Conservation (phyloP, 1,140 invertebrate genomes). For the Hestina assimilis region DNA sequence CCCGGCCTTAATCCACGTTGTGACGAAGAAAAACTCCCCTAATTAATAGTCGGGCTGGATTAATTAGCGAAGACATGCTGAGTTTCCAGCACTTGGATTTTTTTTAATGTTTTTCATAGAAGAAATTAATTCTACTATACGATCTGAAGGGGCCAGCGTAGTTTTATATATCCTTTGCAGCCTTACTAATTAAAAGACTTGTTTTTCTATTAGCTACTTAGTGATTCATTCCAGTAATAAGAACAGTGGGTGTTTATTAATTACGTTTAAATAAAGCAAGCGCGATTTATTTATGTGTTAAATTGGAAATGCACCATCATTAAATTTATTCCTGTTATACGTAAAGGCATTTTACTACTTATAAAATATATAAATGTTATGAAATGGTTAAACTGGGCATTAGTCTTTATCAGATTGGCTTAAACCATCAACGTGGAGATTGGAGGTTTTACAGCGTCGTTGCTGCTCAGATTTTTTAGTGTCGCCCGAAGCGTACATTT, state of each 20-base stretch:
- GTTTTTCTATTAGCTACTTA: not conserved
- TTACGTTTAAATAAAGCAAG: too few species aligned
- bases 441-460: slow-evolving; percentile 18
- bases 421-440: slow-evolving; percentile 19
- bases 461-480: slow-evolving; percentile 23
- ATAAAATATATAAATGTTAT: too few species aligned
- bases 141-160: not conserved
- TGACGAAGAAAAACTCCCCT: slow-evolving; percentile 62
- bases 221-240: not conserved
- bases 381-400: slow-evolving; percentile 6
- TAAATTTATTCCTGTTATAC: too few species aligned
- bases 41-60: slow-evolving; percentile 66
- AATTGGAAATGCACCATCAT: too few species aligned
- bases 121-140: slow-evolving; percentile 11
- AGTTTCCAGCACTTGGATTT: slow-evolving; percentile 12
- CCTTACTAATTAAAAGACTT: not conserved
- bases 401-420: slow-evolving; percentile 17
- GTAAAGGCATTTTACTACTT: too few species aligned
- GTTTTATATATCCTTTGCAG: not conserved
- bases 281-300: too few species aligned
- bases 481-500: slow-evolving; percentile 24
- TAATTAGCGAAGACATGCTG: slow-evolving; percentile 58
- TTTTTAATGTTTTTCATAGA: slow-evolving; percentile 12
- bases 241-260: not conserved
- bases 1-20: slow-evolving; percentile 46